A percentile compares a stretch with the other conserved stretches of the same genome.
Evolutionary conservation across 2,797 vertebrate species (phyloP).

Genomic region (Choloepus didactylus): DNA sequence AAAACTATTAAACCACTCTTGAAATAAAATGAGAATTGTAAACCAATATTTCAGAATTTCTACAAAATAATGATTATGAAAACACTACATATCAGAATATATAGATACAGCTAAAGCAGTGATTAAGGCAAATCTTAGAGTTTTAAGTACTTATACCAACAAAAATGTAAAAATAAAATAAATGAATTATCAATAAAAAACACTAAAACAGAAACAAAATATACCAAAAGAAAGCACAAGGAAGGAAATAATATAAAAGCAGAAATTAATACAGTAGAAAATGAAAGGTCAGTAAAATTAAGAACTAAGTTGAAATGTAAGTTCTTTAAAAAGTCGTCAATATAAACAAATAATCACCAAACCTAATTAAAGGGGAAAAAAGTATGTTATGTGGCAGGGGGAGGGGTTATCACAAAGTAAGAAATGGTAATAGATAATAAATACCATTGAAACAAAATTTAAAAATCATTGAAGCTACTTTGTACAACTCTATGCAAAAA

Average conservation of each 20-base stretch:
- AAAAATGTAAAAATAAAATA: not conserved
- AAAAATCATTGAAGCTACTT: not conserved
- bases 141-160: not conserved
- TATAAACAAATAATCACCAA: not conserved
- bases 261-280: not conserved
- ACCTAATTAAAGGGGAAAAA: not conserved
- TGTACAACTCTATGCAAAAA: not conserved
- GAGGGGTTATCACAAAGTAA: not conserved
- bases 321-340: not conserved
- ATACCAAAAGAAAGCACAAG: not conserved
- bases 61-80: not conserved
- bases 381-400: not conserved
- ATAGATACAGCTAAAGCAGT: not conserved
- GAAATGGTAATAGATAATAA: not conserved
- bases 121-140: not conserved
- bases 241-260: not conserved
- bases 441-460: not conserved
- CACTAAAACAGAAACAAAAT: fast-evolving
- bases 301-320: not conserved
- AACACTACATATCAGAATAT: not conserved
- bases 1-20: not conserved
- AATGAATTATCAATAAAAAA: not conserved
- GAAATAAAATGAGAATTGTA: not conserved
- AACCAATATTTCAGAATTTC: not conserved
- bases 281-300: not conserved